phyloP scores from a whole-genome alignment of 2,888 invertebrate species.

The Drosophila merina region DNA sequence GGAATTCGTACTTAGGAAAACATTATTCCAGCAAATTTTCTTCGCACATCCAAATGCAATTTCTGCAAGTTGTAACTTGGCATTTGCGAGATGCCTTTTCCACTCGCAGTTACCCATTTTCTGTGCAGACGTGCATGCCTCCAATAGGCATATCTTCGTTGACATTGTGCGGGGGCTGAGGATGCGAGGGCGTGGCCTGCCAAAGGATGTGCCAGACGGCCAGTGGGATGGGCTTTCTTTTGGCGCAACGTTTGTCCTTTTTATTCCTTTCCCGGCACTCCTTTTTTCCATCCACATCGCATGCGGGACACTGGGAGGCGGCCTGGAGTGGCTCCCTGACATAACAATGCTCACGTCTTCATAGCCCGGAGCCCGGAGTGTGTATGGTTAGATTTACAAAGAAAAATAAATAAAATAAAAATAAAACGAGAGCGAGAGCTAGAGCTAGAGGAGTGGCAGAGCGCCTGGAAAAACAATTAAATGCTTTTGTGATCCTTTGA shows the following conservation, averaged over 20 bases:
- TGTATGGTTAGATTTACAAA: conserved; percentile 34
- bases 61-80: conserved; percentile 18
- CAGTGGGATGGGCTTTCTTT: conserved; percentile 12
- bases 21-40: conserved; percentile 25
- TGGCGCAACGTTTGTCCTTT: conserved; percentile 17
- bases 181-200: background rate
- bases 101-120: conserved; percentile 12
- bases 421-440: conserved; percentile 12
- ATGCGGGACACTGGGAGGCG: conserved; percentile 3
- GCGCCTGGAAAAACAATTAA: conserved; percentile 33
- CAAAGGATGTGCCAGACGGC: conserved; percentile 28
- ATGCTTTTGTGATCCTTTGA: conserved; percentile 34
- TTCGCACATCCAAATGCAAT: conserved; percentile 36
- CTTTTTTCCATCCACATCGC: conserved; percentile 32
- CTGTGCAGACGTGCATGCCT: conserved; percentile 14
- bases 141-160: conserved; percentile 27
- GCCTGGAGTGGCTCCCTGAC: conserved; percentile 33
- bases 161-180: conserved; percentile 12
- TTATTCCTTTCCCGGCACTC: background rate
- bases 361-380: conserved; percentile 4
- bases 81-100: conserved; percentile 28
- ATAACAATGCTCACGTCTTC: conserved; percentile 36
- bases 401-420: conserved; percentile 23
- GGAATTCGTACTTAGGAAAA: conserved; percentile 3
- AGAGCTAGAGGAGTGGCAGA: conserved; percentile 4